phyloP scores from a whole-genome alignment of 1,140 invertebrate species.

The Sipha flava region DNA sequence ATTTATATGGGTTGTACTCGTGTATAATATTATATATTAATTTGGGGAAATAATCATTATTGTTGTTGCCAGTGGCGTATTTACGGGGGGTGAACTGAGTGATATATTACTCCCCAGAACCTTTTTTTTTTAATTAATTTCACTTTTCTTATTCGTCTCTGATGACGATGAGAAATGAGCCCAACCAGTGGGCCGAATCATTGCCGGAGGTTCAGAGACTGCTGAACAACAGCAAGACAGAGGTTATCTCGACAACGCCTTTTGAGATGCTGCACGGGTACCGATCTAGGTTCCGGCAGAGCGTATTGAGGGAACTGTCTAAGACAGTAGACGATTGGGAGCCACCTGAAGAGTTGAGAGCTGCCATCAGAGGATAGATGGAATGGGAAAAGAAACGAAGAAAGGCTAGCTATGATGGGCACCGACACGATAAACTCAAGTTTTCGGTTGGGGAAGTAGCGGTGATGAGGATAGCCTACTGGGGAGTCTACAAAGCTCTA shows the following conservation, averaged over 20 bases:
- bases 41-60: too few species aligned
- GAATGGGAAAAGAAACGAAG: not conserved
- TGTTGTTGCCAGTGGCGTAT: too few species aligned
- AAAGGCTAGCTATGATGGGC: not conserved
- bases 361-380: not conserved
- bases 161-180: not conserved
- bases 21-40: too few species aligned
- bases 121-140: too few species aligned
- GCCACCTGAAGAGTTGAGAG: not conserved
- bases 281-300: not conserved
- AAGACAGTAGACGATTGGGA: not conserved
- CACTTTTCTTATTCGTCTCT: too few species aligned
- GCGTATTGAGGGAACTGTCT: not conserved
- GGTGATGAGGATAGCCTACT: not conserved
- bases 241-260: not conserved
- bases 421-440: not conserved
- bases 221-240: not conserved
- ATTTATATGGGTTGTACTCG: too few species aligned
- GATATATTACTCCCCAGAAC: too few species aligned
- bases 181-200: not conserved
- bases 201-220: not conserved
- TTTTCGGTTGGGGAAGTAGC: not conserved
- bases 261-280: slow-evolving; percentile 5
- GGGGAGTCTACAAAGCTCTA: not conserved
- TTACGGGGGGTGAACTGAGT: too few species aligned